Conservation (phyloP, 2,888 invertebrate genomes). For the Gastrophysa polygoni region DNA sequence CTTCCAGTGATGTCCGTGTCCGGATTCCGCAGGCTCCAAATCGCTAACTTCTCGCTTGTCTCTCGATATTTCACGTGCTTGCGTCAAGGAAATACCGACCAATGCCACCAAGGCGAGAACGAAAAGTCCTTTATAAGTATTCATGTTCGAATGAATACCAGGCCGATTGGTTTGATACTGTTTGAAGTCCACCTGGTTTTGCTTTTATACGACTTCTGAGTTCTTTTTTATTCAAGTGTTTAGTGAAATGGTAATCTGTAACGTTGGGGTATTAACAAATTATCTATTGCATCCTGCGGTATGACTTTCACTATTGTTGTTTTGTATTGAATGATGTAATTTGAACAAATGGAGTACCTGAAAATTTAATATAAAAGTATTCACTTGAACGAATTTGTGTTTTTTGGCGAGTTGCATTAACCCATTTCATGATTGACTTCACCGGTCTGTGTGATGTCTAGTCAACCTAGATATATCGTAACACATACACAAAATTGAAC, state of each 20-base stretch:
- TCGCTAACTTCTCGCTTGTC: conserved; percentile 61
- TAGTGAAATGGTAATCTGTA: conserved; percentile 49
- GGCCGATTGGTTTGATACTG: conserved; percentile 44
- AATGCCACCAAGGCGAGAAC: conserved; percentile 66
- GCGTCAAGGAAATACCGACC: conserved; percentile 56
- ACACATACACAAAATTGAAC: not conserved
- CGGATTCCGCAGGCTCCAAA: conserved; percentile 62
- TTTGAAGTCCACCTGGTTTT: conserved; percentile 33
- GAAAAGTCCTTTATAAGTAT: conserved; percentile 72
- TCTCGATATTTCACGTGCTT: conserved; percentile 63
- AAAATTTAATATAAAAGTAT: conserved; percentile 33
- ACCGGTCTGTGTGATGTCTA: not conserved
- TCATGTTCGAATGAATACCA: conserved; percentile 42
- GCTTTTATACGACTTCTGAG: conserved; percentile 49
- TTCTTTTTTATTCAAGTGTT: conserved; percentile 42
- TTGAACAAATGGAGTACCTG: conserved; percentile 27
- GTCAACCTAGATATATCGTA: not conserved
- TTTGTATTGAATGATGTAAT: conserved; percentile 47
- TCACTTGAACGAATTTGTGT: conserved; percentile 25
- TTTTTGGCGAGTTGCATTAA: conserved; percentile 32
- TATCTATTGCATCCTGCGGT: conserved; percentile 54
- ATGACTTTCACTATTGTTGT: conserved; percentile 49
- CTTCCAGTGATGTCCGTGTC: conserved; percentile 58
- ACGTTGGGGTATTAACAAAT: conserved; percentile 48
- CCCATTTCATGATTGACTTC: conserved; percentile 28